Base-by-base conservation (phyloP, 1,140 invertebrate genomes). In the Oryctes rhinoceros region DNA sequence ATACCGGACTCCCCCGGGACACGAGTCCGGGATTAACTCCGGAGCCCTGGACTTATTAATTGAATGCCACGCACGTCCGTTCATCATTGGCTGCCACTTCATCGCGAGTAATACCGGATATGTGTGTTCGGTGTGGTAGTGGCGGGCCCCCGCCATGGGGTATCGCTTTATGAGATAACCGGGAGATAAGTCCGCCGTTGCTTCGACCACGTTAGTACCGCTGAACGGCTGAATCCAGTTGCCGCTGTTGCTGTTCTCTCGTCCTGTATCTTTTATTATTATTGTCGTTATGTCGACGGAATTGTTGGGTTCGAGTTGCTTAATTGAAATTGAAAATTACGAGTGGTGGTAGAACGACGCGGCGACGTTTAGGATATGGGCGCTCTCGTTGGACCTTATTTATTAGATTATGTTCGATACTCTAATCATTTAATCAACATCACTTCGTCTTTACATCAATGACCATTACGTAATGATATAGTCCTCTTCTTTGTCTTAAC, bases 51-150 rank as follows among this genome's bases (percentile, higher is more conserved):
- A 86, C 83, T 86, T 85, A 86, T 86, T 86, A 86, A 86, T 86
- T 86, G 85, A 86, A 86, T 86, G 85, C 85, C 81, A 84, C 83
- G 85, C 85, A 86, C 85, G 85, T 86, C 82, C 85, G 84, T 86
- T 82, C 84, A 82, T 86, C 85, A 86, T 86, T 86, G 85, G 85
- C 85, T 84, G 85, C 85, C 85, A 86, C 85, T 85, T 85, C 84
- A 83, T 83, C 83, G 74, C 80, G 48, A 79, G 78, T 83, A 83
- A 83, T 83, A 81, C 82, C 80, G 83, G 82, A 83, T 82, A 82
- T 83, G 84, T 82, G 81, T 82, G 79, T 84, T 48, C 62, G 35
- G 65, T 67, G 0, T 67, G 65, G 13, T 18, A 18, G 5, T 67
- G 65, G 6, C 3, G 18, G 24, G 0, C 18, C 65, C 59, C 79